These are phyloP conservation scores for Diarsia brunnea DNA, from an alignment of 2,888 invertebrate genomes.

Conservation along the genomic window DNA sequence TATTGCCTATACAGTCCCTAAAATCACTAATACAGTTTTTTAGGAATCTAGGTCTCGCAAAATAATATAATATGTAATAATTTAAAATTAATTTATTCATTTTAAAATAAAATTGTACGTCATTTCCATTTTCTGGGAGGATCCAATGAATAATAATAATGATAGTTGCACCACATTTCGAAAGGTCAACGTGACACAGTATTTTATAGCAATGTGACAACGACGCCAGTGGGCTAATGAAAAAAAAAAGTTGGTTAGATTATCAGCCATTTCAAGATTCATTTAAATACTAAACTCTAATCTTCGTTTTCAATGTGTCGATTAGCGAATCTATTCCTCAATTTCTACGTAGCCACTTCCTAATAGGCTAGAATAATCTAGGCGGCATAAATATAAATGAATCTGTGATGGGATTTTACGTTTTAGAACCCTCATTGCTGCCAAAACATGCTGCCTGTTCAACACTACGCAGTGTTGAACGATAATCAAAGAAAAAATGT, in stretches of 20 bases:
- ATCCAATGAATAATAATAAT: slow-evolving; percentile 13
- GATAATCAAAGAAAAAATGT: slow-evolving; percentile 10
- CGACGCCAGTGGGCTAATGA: neutral
- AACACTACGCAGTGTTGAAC: slow-evolving; percentile 30
- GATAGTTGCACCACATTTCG: slow-evolving; percentile 15
- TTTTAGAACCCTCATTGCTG: slow-evolving; percentile 40
- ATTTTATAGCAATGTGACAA: slow-evolving; percentile 9
- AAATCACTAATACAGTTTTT: slow-evolving; percentile 55
- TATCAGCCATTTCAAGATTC: slow-evolving; percentile 14
- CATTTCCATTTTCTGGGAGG: slow-evolving; percentile 5
- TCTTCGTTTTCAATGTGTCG: slow-evolving; percentile 5
- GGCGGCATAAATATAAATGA: slow-evolving; percentile 16
- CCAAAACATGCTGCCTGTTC: slow-evolving; percentile 45
- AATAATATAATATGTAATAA: slow-evolving; percentile 36
- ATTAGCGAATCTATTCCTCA: slow-evolving; percentile 12
- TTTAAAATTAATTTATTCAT: slow-evolving; percentile 33
- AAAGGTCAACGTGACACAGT: slow-evolving; percentile 1
- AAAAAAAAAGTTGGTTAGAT: neutral
- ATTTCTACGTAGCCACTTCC: slow-evolving; percentile 14
- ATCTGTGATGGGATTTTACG: slow-evolving; percentile 6
- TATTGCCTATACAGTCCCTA: slow-evolving; percentile 64
- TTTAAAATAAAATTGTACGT: slow-evolving; percentile 44
- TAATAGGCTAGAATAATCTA: slow-evolving; percentile 6
- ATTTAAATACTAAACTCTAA: slow-evolving; percentile 4
- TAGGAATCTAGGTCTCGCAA: slow-evolving; percentile 56